These are phyloP conservation scores for Sebastes dallii DNA, from an alignment of 2,797 vertebrate genomes.

Conservation along the genomic window DNA sequence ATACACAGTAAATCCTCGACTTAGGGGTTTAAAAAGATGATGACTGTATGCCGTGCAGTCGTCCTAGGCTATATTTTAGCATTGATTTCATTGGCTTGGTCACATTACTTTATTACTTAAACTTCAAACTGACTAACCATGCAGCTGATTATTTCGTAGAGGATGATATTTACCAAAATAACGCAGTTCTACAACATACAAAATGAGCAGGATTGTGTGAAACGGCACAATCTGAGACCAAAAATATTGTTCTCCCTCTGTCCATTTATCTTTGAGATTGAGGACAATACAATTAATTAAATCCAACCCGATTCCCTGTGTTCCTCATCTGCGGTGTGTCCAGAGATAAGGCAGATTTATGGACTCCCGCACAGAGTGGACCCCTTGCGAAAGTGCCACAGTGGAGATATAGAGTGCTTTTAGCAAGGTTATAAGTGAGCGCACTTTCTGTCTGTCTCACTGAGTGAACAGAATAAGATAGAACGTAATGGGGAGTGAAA, in stretches of 20 bases:
- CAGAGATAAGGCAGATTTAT: slow-evolving; percentile 67
- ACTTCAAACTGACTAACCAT: slow-evolving; percentile 17
- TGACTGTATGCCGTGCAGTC: not conserved
- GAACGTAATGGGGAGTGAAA: slow-evolving; percentile 50
- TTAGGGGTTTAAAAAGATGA: slow-evolving; percentile 32
- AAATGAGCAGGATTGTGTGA: not conserved
- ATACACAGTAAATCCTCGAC: slow-evolving; percentile 38
- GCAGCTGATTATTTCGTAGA: not conserved
- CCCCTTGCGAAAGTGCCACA: slow-evolving; percentile 7
- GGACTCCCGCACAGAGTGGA: slow-evolving; percentile 34
- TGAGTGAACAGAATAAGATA: slow-evolving; percentile 37
- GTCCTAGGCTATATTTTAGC: slow-evolving; percentile 15
- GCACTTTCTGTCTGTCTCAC: slow-evolving; percentile 46
- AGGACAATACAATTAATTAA: slow-evolving; percentile 63
- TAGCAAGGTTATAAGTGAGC: slow-evolving; percentile 48
- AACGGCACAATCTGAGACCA: not conserved
- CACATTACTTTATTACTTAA: slow-evolving; percentile 21
- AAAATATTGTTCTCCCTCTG: slow-evolving; percentile 29
- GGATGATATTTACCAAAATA: not conserved
- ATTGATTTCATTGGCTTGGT: slow-evolving; percentile 17
- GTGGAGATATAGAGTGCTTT: slow-evolving; percentile 53
- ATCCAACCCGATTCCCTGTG: slow-evolving; percentile 16
- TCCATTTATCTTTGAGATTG: slow-evolving; percentile 49
- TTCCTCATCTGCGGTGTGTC: slow-evolving; percentile 42
- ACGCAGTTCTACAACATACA: not conserved